Conservation (phyloP, 2,888 invertebrate species). For the Thereva unica region DNA sequence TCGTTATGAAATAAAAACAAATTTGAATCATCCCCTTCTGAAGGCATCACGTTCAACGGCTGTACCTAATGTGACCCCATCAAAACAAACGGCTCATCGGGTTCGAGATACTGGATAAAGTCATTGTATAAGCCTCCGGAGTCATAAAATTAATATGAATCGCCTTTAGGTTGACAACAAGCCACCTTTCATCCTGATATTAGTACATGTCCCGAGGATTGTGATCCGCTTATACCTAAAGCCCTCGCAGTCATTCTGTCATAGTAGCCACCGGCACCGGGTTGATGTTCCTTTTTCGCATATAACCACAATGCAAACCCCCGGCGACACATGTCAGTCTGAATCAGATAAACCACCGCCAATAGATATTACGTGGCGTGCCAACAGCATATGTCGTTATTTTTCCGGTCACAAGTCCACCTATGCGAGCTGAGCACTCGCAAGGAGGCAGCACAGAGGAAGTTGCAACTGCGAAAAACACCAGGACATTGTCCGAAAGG, state of each 20-base stretch:
- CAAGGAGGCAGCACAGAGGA: background rate
- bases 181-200: constrained; percentile 33
- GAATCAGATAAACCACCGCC: constrained; percentile 32
- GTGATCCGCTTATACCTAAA: constrained; percentile 24
- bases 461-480: constrained; percentile 11
- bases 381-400: constrained; percentile 34
- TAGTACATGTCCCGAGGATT: constrained; percentile 24
- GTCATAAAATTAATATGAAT: constrained; percentile 32
- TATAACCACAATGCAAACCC: constrained; percentile 8
- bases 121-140: too few relatives aligned
- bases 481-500: background rate
- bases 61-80: too few relatives aligned
- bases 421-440: background rate
- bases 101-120: too few relatives aligned
- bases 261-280: constrained; percentile 5
- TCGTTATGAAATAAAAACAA: too few relatives aligned
- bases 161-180: constrained; percentile 12
- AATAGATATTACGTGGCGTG: constrained; percentile 32
- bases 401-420: constrained; percentile 19
- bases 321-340: constrained; percentile 35
- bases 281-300: constrained; percentile 22
- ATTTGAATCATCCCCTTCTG: too few relatives aligned
- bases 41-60: too few relatives aligned
- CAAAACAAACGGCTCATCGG: too few relatives aligned
- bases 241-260: constrained; percentile 28